A percentile compares a stretch with the other conserved stretches of the same genome.
Evolutionary conservation across 2,797 vertebrate species (phyloP).

Genomic region (Poeciliopsis gracilis): DNA sequence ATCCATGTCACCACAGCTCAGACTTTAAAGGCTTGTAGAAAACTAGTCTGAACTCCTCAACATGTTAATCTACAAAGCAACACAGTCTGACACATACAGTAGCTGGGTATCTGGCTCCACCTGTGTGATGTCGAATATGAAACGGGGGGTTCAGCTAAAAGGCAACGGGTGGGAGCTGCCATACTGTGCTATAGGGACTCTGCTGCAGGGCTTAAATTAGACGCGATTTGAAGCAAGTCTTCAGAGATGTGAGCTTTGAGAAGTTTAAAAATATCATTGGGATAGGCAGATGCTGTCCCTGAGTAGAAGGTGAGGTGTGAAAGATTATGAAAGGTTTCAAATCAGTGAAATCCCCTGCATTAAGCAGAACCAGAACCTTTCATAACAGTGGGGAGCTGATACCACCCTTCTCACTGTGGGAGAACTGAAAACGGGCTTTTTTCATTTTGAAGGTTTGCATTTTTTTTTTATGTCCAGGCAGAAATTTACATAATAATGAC

Average conservation of each 20-base stretch:
- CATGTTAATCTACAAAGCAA: conserved; percentile 76
- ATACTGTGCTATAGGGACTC: conserved; percentile 63
- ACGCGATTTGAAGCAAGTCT: conserved; percentile 51
- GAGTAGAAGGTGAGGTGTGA: not conserved
- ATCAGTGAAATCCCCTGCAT: not conserved
- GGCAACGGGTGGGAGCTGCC: conserved; percentile 57
- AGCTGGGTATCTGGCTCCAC: conserved; percentile 57
- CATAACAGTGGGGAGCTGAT: not conserved
- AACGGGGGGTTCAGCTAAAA: conserved; percentile 52
- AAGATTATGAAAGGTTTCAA: not conserved
- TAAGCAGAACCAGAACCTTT: not conserved
- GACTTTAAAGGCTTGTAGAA: conserved; percentile 51
- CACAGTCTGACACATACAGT: conserved; percentile 56
- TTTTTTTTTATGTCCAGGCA: not conserved
- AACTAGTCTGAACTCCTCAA: conserved; percentile 57
- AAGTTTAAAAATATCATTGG: not conserved
- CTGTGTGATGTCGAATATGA: conserved; percentile 69
- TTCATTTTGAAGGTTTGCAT: not conserved
- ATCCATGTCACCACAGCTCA: conserved; percentile 46
- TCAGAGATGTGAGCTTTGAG: conserved; percentile 23
- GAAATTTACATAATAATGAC: not conserved
- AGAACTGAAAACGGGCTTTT: not conserved
- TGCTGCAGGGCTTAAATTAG: conserved; percentile 61
- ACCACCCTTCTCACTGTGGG: not conserved
- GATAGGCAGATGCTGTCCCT: not conserved